These are phyloP conservation scores for Melikaiella ostensackeni DNA, from an alignment of 2,888 invertebrate species.

Conservation along the genomic window DNA sequence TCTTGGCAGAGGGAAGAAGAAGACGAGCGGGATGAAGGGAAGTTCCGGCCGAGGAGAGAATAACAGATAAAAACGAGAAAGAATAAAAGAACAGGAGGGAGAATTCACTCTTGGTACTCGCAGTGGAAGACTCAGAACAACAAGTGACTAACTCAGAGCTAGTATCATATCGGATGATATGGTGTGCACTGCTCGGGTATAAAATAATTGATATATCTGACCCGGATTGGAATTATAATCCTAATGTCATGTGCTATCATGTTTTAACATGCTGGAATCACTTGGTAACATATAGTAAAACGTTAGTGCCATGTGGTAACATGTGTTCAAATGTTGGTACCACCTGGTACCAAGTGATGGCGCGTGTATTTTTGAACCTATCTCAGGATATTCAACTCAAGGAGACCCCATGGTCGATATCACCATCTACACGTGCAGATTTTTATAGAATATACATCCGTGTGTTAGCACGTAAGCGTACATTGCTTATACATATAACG, in stretches of 20 bases:
- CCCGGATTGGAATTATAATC: background rate
- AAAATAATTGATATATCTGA: background rate
- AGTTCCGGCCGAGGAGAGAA: conserved; percentile 37
- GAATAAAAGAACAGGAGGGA: background rate
- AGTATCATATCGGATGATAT: conserved; percentile 72
- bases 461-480: conserved; percentile 1
- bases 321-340: background rate
- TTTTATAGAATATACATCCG: background rate
- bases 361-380: background rate
- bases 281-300: background rate
- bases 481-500: conserved; percentile 59
- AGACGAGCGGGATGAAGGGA: conserved; percentile 1
- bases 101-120: background rate
- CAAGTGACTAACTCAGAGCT: conserved; percentile 70
- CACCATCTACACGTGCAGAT: conserved; percentile 8
- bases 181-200: conserved; percentile 57
- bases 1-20: conserved; percentile 49
- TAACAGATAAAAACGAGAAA: conserved; percentile 11
- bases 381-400: background rate
- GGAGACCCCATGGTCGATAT: background rate
- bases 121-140: conserved; percentile 41
- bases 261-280: background rate
- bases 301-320: background rate
- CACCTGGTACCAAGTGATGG: background rate
- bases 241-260: background rate